A percentile compares a stretch with the other conserved stretches of the same genome.
These are phyloP conservation scores for human (Homo sapiens) DNA, from an alignment of 2,113 vertebrate genomes.

Conservation along the genomic window DNA sequence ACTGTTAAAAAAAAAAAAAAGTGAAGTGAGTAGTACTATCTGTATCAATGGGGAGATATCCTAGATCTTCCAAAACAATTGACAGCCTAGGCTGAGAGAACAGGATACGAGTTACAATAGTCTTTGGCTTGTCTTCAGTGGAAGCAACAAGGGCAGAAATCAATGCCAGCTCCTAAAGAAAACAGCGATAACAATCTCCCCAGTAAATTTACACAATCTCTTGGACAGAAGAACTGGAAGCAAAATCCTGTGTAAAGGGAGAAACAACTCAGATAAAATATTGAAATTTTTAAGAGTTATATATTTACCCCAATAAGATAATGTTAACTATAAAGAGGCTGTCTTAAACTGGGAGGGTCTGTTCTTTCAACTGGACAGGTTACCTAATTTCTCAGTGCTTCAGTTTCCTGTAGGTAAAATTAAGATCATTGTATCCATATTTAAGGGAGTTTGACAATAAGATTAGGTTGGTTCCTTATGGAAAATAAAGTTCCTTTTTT, in stretches of 20 bases:
- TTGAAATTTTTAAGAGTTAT: background rate
- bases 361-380: fast-evolving
- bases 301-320: background rate
- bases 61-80: background rate
- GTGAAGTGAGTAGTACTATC: background rate
- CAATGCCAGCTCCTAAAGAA: background rate
- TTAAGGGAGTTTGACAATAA: background rate
- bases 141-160: background rate
- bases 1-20: background rate
- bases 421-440: background rate
- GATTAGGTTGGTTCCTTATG: background rate
- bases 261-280: background rate
- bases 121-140: background rate
- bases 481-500: background rate
- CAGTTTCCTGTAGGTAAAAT: background rate
- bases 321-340: background rate
- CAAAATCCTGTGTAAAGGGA: background rate
- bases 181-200: background rate
- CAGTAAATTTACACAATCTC: background rate
- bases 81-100: background rate
- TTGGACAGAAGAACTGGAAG: background rate
- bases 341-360: background rate
- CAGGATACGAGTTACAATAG: background rate
- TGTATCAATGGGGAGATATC: background rate
- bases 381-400: background rate